Percentiles rank a stretch among this genome's conserved stretches.
Conservation (phyloP, 1,140 invertebrate genomes). For the Drosophila arawakana region DNA sequence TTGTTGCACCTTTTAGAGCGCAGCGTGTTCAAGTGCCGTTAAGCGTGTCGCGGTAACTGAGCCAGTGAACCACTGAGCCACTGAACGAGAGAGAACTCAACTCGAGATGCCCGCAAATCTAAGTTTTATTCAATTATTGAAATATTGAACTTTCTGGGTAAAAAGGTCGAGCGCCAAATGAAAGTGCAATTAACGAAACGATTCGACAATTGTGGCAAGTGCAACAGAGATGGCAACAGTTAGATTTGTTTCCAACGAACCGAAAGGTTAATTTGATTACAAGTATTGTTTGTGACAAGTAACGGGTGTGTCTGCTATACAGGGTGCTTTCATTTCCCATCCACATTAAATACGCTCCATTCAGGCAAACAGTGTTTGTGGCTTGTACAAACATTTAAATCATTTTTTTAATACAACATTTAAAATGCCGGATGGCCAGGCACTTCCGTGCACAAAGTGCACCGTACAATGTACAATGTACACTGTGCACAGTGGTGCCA, state of each 20-base stretch:
- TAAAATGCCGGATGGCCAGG: conserved; percentile 56
- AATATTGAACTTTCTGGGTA: conserved; percentile 69
- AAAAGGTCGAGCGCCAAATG: conserved; percentile 55
- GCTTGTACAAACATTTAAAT: conserved; percentile 2
- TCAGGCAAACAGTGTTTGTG: background rate
- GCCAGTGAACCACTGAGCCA: conserved; percentile 18
- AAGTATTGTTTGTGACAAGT: conserved; percentile 1
- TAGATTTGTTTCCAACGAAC: conserved; percentile 5
- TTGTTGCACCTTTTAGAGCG: conserved; percentile 44
- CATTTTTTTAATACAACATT: conserved; percentile 21
- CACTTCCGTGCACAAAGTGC: conserved; percentile 29
- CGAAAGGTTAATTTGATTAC: conserved; percentile 77
- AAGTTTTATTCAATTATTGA: conserved; percentile 77
- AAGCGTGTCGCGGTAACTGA: conserved; percentile 63
- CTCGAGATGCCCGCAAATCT: conserved; percentile 57
- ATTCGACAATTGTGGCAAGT: conserved; percentile 40
- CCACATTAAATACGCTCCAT: conserved; percentile 7
- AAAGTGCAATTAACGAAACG: conserved; percentile 75
- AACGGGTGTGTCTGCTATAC: conserved; percentile 31
- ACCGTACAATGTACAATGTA: conserved; percentile 26
- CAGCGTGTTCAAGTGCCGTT: conserved; percentile 56
- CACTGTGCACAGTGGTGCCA: conserved; percentile 42
- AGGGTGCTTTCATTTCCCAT: conserved; percentile 31
- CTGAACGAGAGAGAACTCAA: conserved; percentile 32
- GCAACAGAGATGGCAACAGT: conserved; percentile 30